Base-by-base conservation (phyloP, 1,140 invertebrate species). In the Bombus ignitus region DNA sequence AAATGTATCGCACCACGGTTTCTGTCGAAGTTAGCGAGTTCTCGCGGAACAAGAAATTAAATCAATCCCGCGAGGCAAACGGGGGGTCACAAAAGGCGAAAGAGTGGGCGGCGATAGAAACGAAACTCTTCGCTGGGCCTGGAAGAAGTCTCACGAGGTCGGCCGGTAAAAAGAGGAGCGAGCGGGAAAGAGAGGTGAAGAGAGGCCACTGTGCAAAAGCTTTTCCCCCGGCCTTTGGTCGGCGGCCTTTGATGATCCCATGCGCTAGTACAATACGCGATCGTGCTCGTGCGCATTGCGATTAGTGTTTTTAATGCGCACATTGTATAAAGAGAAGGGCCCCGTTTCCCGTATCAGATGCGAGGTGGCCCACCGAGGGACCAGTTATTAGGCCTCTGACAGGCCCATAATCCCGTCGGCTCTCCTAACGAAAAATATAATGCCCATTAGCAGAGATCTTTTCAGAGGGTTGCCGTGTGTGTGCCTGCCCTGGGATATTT, bases 301-400 rank as follows among this genome's bases (percentile, higher is more conserved):
- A 93, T 93, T 93, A 92, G 92, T 92, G 89, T 93, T 93, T 93
- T 93, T 92, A 93, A 92, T 93, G 78, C 92, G 79, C 88, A 93
- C 92, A 92, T 92, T 93, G 89, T 92, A 90, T 89, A 89, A 85
- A 88, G 89, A 47, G 82, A 90, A 85, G 81, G 83, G 87, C 85
- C 90, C 87, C 86, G 78, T 90, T 92, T 84, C 87, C 88, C 88
- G 89, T 93, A 92, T 93, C 91, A 92, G 92, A 92, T 92, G 89
- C 86, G 88, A 80, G 74, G 70, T 71, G 82, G 89, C 87, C 83
- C 89, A 68, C 73, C 88, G 86, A 53, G 71, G 76, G 90, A 92
- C 91, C 90, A 94, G 92, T 94, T 94, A 94, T 94, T 94, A 93
- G 92, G 73, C 89, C 86, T 80, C 89, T 93, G 93, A 93, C 92